These are phyloP conservation scores for Cyprinodon diabolis DNA, from an alignment of 2,797 vertebrate genomes.

Conservation along the genomic window DNA sequence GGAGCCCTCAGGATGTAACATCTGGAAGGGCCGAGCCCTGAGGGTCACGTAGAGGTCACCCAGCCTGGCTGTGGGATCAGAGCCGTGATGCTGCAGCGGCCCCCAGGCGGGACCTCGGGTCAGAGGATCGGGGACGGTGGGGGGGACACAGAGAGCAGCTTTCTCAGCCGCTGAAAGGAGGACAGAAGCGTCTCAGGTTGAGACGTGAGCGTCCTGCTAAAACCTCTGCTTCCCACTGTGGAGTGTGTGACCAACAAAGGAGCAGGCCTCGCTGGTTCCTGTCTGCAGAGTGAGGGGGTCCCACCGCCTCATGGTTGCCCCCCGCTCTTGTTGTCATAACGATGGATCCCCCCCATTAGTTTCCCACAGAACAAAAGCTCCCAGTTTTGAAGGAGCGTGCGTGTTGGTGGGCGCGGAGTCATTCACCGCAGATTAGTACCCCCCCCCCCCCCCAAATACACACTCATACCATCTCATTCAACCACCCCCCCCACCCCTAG, in stretches of 20 bases:
- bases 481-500: conserved; percentile 27
- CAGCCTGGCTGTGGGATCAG: too few relatives aligned
- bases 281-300: conserved; percentile 66
- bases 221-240: conserved; percentile 32
- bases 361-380: conserved; percentile 74
- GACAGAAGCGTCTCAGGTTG: too few relatives aligned
- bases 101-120: too few relatives aligned
- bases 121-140: too few relatives aligned
- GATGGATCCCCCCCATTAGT: conserved; percentile 47
- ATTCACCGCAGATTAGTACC: conserved; percentile 75
- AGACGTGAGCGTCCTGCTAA: neutral
- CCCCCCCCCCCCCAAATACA: conserved; percentile 16
- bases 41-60: too few relatives aligned
- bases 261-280: conserved; percentile 67
- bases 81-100: too few relatives aligned
- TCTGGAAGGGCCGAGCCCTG: too few relatives aligned
- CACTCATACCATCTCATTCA: conserved; percentile 24
- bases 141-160: too few relatives aligned
- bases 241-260: conserved; percentile 53
- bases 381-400: conserved; percentile 26
- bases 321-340: conserved; percentile 50
- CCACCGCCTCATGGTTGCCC: conserved; percentile 38
- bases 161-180: too few relatives aligned
- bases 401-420: conserved; percentile 27
- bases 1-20: too few relatives aligned